phyloP scores from a whole-genome alignment of 2,113 vertebrate species.

The Mellivora capensis region DNA sequence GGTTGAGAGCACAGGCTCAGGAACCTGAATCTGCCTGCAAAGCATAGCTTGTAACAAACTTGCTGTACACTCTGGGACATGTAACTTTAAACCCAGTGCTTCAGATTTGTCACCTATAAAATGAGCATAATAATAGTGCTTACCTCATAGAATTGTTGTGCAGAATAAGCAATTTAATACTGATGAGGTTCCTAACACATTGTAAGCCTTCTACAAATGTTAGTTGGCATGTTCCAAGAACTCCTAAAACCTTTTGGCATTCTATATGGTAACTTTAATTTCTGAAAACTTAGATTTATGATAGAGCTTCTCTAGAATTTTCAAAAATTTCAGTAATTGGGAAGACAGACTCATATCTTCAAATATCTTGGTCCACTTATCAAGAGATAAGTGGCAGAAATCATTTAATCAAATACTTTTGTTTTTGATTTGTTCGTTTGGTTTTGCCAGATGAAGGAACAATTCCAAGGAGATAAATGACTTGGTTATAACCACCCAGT shows the following conservation, averaged over 20 bases:
- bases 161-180: not conserved
- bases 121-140: not conserved
- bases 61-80: not conserved
- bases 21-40: not conserved
- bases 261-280: not conserved
- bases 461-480: not conserved
- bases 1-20: not conserved
- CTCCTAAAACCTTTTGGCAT: not conserved
- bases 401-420: not conserved
- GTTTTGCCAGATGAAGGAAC: not conserved
- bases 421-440: not conserved
- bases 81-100: not conserved
- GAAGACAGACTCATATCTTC: not conserved
- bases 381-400: not conserved
- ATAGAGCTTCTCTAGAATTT: not conserved
- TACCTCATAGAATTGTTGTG: not conserved
- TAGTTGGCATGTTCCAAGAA: not conserved
- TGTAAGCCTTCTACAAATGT: not conserved
- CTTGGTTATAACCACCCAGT: not conserved
- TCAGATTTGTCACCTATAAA: not conserved
- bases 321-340: not conserved
- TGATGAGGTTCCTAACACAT: not conserved
- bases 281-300: not conserved
- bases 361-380: not conserved
- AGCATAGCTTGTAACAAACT: not conserved